A percentile compares a stretch with the other conserved stretches of the same genome.
These are phyloP conservation scores for Digitonthophagus gazella DNA, from an alignment of 2,888 invertebrate genomes.

Conservation along the genomic window DNA sequence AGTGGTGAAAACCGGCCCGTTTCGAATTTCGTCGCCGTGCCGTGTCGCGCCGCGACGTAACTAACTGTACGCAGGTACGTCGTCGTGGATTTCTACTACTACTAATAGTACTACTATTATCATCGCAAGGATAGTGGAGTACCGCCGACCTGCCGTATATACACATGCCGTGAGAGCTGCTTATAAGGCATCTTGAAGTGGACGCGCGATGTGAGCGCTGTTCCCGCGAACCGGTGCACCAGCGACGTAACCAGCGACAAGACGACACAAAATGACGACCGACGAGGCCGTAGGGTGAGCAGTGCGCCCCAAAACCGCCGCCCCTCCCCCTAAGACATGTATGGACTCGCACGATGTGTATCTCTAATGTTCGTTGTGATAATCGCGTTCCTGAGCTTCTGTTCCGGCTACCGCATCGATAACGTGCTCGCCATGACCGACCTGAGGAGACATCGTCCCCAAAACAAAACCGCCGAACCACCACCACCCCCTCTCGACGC, in stretches of 20 bases:
- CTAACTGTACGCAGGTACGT: slow-evolving; percentile 5
- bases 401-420: slow-evolving; percentile 53
- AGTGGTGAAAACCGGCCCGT: neutral
- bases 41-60: neutral
- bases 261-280: slow-evolving; percentile 43
- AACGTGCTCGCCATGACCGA: slow-evolving; percentile 34
- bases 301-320: slow-evolving; percentile 25
- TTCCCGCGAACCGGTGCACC: slow-evolving; percentile 32
- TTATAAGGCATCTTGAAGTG: slow-evolving; percentile 30
- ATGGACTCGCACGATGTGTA: slow-evolving; percentile 52
- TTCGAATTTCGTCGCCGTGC: neutral
- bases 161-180: slow-evolving; percentile 18
- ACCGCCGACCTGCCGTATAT: neutral
- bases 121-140: slow-evolving; percentile 22
- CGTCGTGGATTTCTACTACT: slow-evolving; percentile 10
- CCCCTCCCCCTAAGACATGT: slow-evolving; percentile 45
- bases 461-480: slow-evolving; percentile 13
- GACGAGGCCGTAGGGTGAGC: slow-evolving; percentile 24
- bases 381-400: slow-evolving; percentile 47
- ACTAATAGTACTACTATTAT: slow-evolving; percentile 12
- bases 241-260: slow-evolving; percentile 36
- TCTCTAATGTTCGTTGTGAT: slow-evolving; percentile 52
- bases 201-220: slow-evolving; percentile 33
- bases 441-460: slow-evolving; percentile 20
- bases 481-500: slow-evolving; percentile 20